These are phyloP conservation scores for Mustela lutreola DNA, from an alignment of 2,113 vertebrate genomes.

Conservation along the genomic window DNA sequence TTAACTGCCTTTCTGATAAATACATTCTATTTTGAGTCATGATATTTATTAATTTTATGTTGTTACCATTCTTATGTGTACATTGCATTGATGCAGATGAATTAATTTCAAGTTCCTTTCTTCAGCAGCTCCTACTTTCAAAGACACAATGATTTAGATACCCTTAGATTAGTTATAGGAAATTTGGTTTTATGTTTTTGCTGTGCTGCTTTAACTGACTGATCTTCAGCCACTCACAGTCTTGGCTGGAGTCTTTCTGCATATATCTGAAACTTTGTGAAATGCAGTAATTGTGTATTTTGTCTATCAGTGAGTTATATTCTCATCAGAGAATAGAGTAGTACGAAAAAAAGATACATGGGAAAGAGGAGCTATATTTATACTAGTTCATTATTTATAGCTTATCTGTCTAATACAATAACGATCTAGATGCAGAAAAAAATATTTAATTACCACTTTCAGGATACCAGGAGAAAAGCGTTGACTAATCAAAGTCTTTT, in stretches of 20 bases:
- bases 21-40: slow-evolving; percentile 10
- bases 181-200: slow-evolving; percentile 53
- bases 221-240: background rate
- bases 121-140: slow-evolving; percentile 41
- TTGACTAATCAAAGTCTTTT: background rate
- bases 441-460: slow-evolving; percentile 29
- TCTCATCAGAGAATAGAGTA: background rate
- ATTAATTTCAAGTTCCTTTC: background rate
- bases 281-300: background rate
- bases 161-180: background rate
- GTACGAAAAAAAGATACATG: background rate
- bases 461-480: background rate
- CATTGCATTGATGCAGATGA: background rate
- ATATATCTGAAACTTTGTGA: slow-evolving; percentile 27
- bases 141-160: background rate
- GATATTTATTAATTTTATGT: background rate
- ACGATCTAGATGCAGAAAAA: slow-evolving; percentile 20
- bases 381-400: background rate
- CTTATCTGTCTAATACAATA: background rate
- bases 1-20: slow-evolving; percentile 5
- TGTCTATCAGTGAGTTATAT: background rate
- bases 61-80: background rate
- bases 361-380: background rate
- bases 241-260: background rate
- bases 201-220: slow-evolving; percentile 11